Evolutionary conservation across 2,113 vertebrate species (phyloP), one percentile per base, ranked within the genome.

Genomic region (Terrapene triunguis): DNA sequence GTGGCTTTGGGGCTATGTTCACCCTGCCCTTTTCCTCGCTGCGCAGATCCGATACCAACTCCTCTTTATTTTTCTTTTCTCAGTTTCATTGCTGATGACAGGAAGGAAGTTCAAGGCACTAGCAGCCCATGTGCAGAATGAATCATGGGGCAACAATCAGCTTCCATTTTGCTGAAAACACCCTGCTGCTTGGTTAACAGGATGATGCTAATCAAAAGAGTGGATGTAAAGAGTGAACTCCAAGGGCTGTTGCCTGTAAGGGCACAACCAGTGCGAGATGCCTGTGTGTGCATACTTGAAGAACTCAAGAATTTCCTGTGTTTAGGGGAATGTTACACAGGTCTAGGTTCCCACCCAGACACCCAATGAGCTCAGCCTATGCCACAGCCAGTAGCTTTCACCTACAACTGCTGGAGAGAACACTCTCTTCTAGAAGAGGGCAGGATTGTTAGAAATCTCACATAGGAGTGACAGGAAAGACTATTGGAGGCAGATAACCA

Each of bases 141-240:
- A 97, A 93, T 97, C 95, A 97, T 0, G 17, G 87, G 93, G 92
- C 96, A 32, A 82, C n/a, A n/a, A 79, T 93, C 38, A 9, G 25
- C 74, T 96, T 96, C 53, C 88, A 82, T 32, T 69, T 38, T 16
- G 38, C 93, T 94, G 97, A 92, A 92, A 86, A 92, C 78, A 85
- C 54, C 51, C 86, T 72, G 80, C 94, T 89, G 87, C 80, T 93
- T 92, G 53, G 89, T 69, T 65, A 25, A 42, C 44, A 51, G 24
- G 89, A 94, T 78, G 92, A 74, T 95, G 94, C 95, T 91, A 90
- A 79, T 47, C 44, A 42, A 91, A 88, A 35, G 94, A 82, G 94
- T 81, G 95, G 89, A 53, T 84, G 44, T 13, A 87, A 78, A 55
- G 7, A 94, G 53, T 3, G 42, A 82, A 74, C 81, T 95, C 74